Base-by-base conservation (phyloP, 2,113 vertebrate genomes). In the Rhinopomastus cyanomelas region DNA sequence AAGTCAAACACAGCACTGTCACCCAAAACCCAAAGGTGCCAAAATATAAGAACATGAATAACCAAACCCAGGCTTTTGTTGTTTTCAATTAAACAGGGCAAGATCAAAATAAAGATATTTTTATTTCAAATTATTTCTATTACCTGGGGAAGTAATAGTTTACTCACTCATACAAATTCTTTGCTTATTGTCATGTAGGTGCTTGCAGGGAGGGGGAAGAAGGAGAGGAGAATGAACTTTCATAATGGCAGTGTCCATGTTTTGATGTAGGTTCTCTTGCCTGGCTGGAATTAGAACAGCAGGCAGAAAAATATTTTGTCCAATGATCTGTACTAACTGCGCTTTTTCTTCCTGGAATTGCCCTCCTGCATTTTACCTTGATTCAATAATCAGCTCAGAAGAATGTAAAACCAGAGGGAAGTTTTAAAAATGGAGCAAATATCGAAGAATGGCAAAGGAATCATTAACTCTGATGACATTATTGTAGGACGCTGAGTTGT, bases 291-390 rank as follows among this genome's bases (percentile, higher is more conserved):
- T 82, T 67, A 69, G 46, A 69, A 80, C 67, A 66, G 25, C n/a
- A 42, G 67, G 14, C 17, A 80, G 44, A 66, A 79, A 80, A 88
- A 80, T 51, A 82, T 59, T 90, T 89, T 90, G 59, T 46, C 83
- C 67, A 92, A 37, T 81, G 42, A 90, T 69, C 60, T 88, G 65
- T 73, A 60, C 18, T 73, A 77, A 68, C 18, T 36, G 42, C n/a
- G 30, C 6, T n/a, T 39, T 26, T 19, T 64, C 59, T 39, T 44
- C 0, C 12, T 88, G 19, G 90, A 94, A 83, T 88, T 56, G 6
- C 15, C 46, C 46, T 88, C 26, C 11, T 82, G 39, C 29, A 44
- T 80, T 86, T 84, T 55, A 71, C 8, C 46, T 83, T 72, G 7
- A 88, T 86, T 86, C 64, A 77, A 52, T 71, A 69, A 84, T 76